phyloP scores from a whole-genome alignment of 2,888 invertebrate species.

The Drosophila phalerata region DNA sequence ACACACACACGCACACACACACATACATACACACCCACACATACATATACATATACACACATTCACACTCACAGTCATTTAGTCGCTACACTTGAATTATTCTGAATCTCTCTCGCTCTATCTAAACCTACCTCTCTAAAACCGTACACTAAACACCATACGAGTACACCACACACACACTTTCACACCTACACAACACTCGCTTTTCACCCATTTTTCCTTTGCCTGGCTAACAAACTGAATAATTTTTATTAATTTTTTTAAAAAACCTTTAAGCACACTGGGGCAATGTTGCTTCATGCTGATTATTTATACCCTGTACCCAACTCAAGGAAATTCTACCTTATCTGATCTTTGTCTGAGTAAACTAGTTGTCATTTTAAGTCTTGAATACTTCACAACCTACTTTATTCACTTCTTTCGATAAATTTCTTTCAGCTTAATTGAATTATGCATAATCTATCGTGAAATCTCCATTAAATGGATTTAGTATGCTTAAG shows the following conservation, averaged over 20 bases:
- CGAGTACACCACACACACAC: slow-evolving; percentile 42
- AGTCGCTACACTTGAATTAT: slow-evolving; percentile 61
- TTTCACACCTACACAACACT: slow-evolving; percentile 50
- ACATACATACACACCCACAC: slow-evolving; percentile 6
- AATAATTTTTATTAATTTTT: slow-evolving; percentile 53
- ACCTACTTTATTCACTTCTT: background rate
- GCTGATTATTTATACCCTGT: slow-evolving; percentile 57
- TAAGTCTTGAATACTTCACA: background rate
- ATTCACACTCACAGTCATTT: slow-evolving; percentile 48
- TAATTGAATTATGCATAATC: background rate
- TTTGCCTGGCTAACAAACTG: slow-evolving; percentile 73
- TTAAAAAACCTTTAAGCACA: slow-evolving; percentile 47
- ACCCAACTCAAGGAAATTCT: slow-evolving; percentile 23
- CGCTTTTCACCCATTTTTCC: slow-evolving; percentile 63
- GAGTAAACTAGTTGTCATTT: background rate
- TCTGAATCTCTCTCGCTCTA: slow-evolving; percentile 57
- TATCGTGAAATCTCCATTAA: background rate
- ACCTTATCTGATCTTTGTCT: background rate
- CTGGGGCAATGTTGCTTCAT: slow-evolving; percentile 27
- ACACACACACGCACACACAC: slow-evolving; percentile 19
- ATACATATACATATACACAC: slow-evolving; percentile 12
- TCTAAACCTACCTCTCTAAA: slow-evolving; percentile 46
- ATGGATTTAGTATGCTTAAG: background rate
- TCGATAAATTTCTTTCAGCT: background rate
- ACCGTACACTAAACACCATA: slow-evolving; percentile 35